Evolutionary conservation across 2,888 invertebrate species (phyloP).

Genomic region (Acrobasis repandana): DNA sequence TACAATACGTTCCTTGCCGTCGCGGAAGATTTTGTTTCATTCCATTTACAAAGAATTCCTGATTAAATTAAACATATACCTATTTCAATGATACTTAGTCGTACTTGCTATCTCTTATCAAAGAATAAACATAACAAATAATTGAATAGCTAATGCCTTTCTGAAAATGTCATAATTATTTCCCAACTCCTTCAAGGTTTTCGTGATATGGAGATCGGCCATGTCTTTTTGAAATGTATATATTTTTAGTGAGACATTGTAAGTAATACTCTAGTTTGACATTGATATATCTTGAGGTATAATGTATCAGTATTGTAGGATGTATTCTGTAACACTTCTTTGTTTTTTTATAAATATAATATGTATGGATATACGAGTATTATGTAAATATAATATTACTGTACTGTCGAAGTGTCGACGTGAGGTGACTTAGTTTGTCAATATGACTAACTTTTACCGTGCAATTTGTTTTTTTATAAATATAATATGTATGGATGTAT

Average conservation of each 20-base stretch:
- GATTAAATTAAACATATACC: neutral
- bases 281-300: constrained; percentile 11
- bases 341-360: neutral
- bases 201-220: constrained; percentile 1
- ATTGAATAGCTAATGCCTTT: constrained; percentile 22
- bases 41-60: no score
- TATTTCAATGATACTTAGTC: constrained; percentile 10
- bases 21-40: no score
- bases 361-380: no score
- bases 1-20: no score
- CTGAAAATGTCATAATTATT: constrained; percentile 22
- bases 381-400: no score
- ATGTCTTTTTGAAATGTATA: constrained; percentile 17
- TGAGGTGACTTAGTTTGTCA: no score
- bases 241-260: constrained; percentile 18
- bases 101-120: constrained; percentile 17
- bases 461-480: no score
- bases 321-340: neutral
- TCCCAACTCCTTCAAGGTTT: constrained; percentile 20
- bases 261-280: constrained; percentile 7
- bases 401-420: no score
- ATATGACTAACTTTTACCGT: no score
- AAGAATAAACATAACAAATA: constrained; percentile 23
- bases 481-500: no score
- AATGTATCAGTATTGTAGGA: neutral